phyloP scores from a whole-genome alignment of 1,140 invertebrate genomes.

The Argopecten irradians region DNA sequence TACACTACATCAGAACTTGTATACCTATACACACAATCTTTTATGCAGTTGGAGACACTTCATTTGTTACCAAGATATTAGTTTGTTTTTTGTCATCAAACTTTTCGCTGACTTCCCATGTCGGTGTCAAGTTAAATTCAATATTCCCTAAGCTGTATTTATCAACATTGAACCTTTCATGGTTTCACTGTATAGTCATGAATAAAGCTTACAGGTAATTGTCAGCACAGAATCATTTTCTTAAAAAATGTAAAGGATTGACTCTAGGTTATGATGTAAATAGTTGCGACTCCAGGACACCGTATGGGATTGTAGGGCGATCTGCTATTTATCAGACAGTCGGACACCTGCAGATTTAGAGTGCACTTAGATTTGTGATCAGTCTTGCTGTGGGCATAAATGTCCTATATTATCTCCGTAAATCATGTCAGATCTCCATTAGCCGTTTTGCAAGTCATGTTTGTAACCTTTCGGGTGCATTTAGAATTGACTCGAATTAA shows the following conservation, averaged over 20 bases:
- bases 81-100: not conserved
- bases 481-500: not conserved
- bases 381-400: not conserved
- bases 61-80: not conserved
- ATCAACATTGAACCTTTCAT: not conserved
- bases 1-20: not conserved
- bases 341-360: conserved; percentile 8
- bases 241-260: not conserved
- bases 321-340: not conserved
- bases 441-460: not conserved
- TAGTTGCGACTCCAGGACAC: not conserved
- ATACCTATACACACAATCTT: not conserved
- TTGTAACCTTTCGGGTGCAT: not conserved
- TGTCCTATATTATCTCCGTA: not conserved
- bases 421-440: not conserved
- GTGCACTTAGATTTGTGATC: conserved; percentile 9
- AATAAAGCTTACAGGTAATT: not conserved
- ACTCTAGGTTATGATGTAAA: not conserved
- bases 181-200: not conserved
- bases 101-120: not conserved
- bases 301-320: not conserved
- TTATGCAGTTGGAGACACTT: not conserved
- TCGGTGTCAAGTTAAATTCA: not conserved
- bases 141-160: not conserved
- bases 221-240: not conserved